A percentile compares a stretch with the other conserved stretches of the same genome.
Evolutionary conservation across 2,888 invertebrate species (phyloP).

Genomic region (Eubasilissa splendida): DNA sequence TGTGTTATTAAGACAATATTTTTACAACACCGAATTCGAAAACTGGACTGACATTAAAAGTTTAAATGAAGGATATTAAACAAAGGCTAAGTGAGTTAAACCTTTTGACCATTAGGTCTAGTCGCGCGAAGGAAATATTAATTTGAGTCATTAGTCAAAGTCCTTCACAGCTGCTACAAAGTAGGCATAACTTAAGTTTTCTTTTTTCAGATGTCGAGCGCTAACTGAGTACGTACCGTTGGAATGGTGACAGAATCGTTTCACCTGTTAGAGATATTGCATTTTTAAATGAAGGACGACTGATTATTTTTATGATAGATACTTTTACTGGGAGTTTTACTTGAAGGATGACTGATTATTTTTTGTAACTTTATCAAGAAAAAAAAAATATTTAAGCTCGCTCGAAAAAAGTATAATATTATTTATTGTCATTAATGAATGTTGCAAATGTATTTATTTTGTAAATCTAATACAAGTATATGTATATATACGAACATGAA

Average conservation of each 20-base stretch:
- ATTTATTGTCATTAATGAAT: no score
- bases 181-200: slow-evolving; percentile 55
- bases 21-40: background rate
- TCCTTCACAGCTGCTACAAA: slow-evolving; percentile 69
- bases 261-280: slow-evolving; percentile 25
- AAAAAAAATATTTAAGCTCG: no score
- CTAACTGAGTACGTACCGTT: background rate
- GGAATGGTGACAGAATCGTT: slow-evolving; percentile 15
- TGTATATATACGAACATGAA: no score
- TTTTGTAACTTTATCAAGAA: no score
- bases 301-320: no score
- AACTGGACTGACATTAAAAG: background rate
- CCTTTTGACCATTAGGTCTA: slow-evolving; percentile 52
- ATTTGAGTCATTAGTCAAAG: slow-evolving; percentile 73
- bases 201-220: slow-evolving; percentile 50
- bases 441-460: no score
- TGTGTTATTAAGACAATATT: background rate
- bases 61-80: slow-evolving; percentile 46
- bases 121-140: slow-evolving; percentile 63
- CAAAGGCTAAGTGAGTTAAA: slow-evolving; percentile 54
- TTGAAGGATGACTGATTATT: no score
- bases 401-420: no score
- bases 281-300: no score
- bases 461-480: no score
- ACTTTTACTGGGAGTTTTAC: no score